Evolutionary conservation across 1,140 invertebrate species (phyloP), one percentile per base, ranked within the genome.

Genomic region (Portunus trituberculatus): DNA sequence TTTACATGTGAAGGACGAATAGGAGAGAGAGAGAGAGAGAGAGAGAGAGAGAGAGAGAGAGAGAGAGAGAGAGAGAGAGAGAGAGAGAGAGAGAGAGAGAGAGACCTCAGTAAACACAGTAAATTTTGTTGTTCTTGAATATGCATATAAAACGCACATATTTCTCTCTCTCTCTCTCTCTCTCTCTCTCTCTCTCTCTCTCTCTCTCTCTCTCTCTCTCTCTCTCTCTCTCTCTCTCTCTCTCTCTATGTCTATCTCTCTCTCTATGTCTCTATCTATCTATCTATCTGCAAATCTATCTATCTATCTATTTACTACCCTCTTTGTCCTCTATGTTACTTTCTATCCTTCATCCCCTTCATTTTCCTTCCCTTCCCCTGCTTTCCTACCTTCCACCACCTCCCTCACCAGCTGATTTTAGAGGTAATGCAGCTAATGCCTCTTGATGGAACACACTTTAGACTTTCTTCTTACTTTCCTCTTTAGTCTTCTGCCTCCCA

Each of bases 191-290:
- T 59, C 52, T 59, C 52, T 59, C 28, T 39, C 84, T 86, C 84
- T 86, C 84, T 86, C 84, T 86, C 84, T 86, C 84, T 86, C 84
- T 86, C 84, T 86, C 84, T 86, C 84, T 86, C 84, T 86, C 84
- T 86, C 84, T 86, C 84, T 86, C 84, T 86, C 84, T 86, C 84
- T 86, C 84, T 86, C 84, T 86, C 84, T 86, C 32, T 84, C 84
- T 39, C 84, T 86, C 84, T 86, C 84, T 86, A 4, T 86, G 4
- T 86, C 84, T 86, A 4, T 86, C 84, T 86, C 84, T 86, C 84
- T 86, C 84, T 86, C 84, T 86, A 4, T 86, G 4, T 86, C 84
- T 86, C 84, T 39, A 3, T 39, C 32, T 39, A 6, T 32, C 31
- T 32, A 8, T 7, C 4, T 25, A 28, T 84, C 25, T 84, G n/a